phyloP scores from a whole-genome alignment of 1,140 invertebrate genomes.

The Drosophila rhopaloa region DNA sequence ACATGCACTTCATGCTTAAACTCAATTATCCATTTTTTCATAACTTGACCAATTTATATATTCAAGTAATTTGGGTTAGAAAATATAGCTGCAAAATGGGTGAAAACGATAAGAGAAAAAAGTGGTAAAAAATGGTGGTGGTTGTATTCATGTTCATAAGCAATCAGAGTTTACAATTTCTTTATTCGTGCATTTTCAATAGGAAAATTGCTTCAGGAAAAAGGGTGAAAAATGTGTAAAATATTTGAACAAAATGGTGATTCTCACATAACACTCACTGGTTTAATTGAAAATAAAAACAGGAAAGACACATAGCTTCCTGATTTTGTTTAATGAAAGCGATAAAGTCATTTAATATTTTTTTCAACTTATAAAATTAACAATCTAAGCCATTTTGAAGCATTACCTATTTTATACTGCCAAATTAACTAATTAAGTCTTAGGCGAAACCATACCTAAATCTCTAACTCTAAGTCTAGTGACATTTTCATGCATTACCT shows the following conservation, averaged over 20 bases:
- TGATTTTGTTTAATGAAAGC: background rate
- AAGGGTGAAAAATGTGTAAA: constrained; percentile 19
- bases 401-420: too few relatives aligned
- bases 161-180: constrained; percentile 13
- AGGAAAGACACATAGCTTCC: background rate
- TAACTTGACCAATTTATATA: background rate
- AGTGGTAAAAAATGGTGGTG: constrained; percentile 9
- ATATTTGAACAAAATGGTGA: constrained; percentile 27
- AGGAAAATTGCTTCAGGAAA: background rate
- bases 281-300: constrained; percentile 5
- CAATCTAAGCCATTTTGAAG: too few relatives aligned
- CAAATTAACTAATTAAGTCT: too few relatives aligned
- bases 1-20: background rate
- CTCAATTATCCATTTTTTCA: background rate
- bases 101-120: background rate
- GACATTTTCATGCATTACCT: constrained; percentile 69
- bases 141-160: background rate
- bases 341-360: too few relatives aligned
- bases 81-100: constrained; percentile 3
- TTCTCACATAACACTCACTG: background rate
- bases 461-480: constrained; percentile 6
- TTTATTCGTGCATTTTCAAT: background rate
- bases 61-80: background rate
- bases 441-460: too few relatives aligned
- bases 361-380: too few relatives aligned